Evolutionary conservation across 2,797 vertebrate species (phyloP).

Genomic region (Pseudomugil tenellus): DNA sequence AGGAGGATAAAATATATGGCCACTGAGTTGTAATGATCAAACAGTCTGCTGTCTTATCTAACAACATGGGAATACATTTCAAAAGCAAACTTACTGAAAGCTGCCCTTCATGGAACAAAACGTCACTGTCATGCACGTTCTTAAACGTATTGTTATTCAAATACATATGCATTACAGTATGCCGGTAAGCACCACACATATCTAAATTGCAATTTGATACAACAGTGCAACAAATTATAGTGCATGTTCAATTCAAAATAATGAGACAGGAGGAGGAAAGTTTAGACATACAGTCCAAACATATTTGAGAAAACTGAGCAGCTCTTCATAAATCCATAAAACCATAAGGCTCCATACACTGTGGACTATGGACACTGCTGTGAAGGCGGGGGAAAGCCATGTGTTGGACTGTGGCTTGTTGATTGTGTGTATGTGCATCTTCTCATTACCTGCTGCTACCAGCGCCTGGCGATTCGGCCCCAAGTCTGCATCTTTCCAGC

Average conservation of each 20-base stretch:
- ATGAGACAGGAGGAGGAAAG: not conserved
- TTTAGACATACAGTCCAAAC: constrained; percentile 39
- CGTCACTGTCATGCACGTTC: constrained; percentile 7
- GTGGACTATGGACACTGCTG: constrained; percentile 63
- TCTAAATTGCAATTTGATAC: constrained; percentile 6
- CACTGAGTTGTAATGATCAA: constrained; percentile 65
- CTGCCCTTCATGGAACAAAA: constrained; percentile 43
- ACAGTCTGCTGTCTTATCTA: constrained; percentile 40
- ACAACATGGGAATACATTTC: constrained; percentile 48
- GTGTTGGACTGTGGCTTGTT: constrained; percentile 56
- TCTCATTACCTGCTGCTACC: constrained; percentile 95
- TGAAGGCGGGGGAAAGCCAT: constrained; percentile 66
- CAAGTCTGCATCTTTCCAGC: constrained; percentile 98
- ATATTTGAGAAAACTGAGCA: constrained; percentile 23
- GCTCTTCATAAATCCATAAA: constrained; percentile 56
- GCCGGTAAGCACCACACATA: not conserved
- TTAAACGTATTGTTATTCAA: constrained; percentile 18
- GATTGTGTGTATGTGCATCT: constrained; percentile 24
- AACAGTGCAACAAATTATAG: not conserved
- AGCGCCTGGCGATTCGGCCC: constrained; percentile 94
- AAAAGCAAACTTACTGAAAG: constrained; percentile 38
- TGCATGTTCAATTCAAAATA: constrained; percentile 7
- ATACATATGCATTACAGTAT: constrained; percentile 12
- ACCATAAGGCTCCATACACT: constrained; percentile 67
- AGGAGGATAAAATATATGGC: constrained; percentile 52